Base-by-base conservation (phyloP, 2,888 invertebrate species). In the Cryptus armator region DNA sequence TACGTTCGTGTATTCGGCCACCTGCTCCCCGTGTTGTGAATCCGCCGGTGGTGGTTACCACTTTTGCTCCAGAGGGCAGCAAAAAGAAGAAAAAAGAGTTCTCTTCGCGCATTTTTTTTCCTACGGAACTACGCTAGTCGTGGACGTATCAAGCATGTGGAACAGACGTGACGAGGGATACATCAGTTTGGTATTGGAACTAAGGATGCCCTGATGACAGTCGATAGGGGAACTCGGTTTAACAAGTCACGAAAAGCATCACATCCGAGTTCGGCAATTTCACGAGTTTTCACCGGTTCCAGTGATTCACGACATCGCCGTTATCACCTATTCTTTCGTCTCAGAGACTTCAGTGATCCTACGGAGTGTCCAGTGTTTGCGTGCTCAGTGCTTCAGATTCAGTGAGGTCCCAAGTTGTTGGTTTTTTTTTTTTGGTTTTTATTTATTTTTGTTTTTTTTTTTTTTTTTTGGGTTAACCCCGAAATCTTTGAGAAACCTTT, bases 151-250 rank as follows among this genome's bases (percentile, higher is more conserved):
- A 6, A 80, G 59, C 71, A 82, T 85, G 82, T 44, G 76, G 76
- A 51, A 24, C 67, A 67, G 51, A 72, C 72, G 72, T 3, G 68
- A 19, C 68, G 51, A 9, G 10, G 76, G 67, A 48, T 71, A 51
- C 43, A 56, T 75, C 16, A n/a, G 24, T 12, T 6, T 43, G 24
- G 64, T 76, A 80, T 72, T 80, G 85, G 81, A 74, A 84, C 68
- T 79, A 46, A 86, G 80, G 74, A 84, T 87, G 88, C 88, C 91
- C 90, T 89, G 90, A 90, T 90, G 90, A 88, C 91, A 89, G 85
- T 86, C 83, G 48, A 19, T 71, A n/a, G 62, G 24, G 86, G 82
- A 87, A 72, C 83, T 85, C 85, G 82, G 85, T 77, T 64, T 68
- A 80, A 77, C 80, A 74, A 83, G 68, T 77, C 80, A 72, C 80